Evolutionary conservation across 2,888 invertebrate genomes (phyloP), one percentile per base, ranked within the genome.

Genomic region (Sycophila texana): DNA sequence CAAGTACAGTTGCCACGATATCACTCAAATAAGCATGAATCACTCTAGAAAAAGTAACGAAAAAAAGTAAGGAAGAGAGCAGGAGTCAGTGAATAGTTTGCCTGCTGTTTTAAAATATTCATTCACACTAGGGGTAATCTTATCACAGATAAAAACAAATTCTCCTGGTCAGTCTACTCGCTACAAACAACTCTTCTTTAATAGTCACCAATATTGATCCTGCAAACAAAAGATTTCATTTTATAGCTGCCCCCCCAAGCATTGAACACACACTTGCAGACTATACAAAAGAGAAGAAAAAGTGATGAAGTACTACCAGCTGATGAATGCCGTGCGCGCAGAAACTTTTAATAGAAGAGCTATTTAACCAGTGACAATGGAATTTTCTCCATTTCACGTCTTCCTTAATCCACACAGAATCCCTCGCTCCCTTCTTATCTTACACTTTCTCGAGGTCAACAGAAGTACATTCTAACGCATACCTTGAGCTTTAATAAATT

Each of bases 221-320:
- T n/a, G 26, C 63, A 57, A 76, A 76, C 70, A 70, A 75, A 70
- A 76, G 75, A 75, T 75, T 61, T 49, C 53, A 1, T 53, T 53
- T 20, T 53, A 10, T 39, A 63, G 39, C 65, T 65, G 47, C 47
- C 20, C 39, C 20, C 39, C 4, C 18, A 55, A 55, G 47, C 65
- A 16, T 20, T 18, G 10, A n/a, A 22, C 14, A 14, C 26, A 30
- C 22, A 60, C 10, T 4, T 39, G 13, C n/a, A 57, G 55, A 51
- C 61, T 70, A n/a, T 30, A 77, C 65, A 65, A 63, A 65, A 65
- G 53, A 57, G 26, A 65, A 5, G 5, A 65, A 53, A 74, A 73
- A 10, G 60, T 18, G 30, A 2, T 39, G 18, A 18, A 39, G 39
- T 30, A 39, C 22, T 16, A 71, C 5, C 18, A 51, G 49, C 51